Conservation (phyloP, 2,888 invertebrate genomes). For the Silvanus unidentatus region DNA sequence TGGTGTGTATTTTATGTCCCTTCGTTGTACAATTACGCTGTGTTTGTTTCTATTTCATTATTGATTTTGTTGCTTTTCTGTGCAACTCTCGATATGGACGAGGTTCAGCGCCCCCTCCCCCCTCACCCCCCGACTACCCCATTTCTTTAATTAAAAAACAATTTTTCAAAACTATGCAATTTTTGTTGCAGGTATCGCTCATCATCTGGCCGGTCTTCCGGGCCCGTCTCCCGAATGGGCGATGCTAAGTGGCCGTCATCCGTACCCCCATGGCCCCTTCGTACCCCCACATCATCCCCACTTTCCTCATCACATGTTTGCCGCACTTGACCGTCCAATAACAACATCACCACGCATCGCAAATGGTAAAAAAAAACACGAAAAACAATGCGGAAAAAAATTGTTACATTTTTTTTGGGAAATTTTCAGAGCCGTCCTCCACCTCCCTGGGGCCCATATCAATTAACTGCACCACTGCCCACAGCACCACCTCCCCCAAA, state of each 20-base stretch:
- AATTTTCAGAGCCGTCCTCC: slow-evolving; percentile 40
- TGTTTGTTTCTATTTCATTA: slow-evolving; percentile 27
- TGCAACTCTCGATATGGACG: too few relatives aligned
- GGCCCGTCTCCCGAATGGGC: slow-evolving; percentile 62
- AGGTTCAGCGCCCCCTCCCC: too few relatives aligned
- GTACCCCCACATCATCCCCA: slow-evolving; percentile 53
- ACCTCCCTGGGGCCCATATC: slow-evolving; percentile 45
- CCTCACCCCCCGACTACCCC: too few relatives aligned
- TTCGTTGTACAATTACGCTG: slow-evolving; percentile 29
- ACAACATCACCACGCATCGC: slow-evolving; percentile 50
- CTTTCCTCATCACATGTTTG: slow-evolving; percentile 45
- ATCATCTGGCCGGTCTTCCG: slow-evolving; percentile 66
- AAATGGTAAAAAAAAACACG: slow-evolving; percentile 47
- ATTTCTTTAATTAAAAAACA: too few relatives aligned
- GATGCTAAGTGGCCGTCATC: slow-evolving; percentile 45
- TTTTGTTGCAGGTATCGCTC: slow-evolving; percentile 61
- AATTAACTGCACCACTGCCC: slow-evolving; percentile 52
- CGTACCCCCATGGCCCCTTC: slow-evolving; percentile 50
- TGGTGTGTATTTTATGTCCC: slow-evolving; percentile 32
- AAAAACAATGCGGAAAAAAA: neutral
- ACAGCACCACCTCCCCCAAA: slow-evolving; percentile 67
- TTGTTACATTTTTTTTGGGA: neutral
- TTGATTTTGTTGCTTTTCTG: slow-evolving; percentile 2
- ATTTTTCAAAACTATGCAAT: neutral
- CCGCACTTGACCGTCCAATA: slow-evolving; percentile 51